Percentiles rank a stretch among this genome's conserved stretches.
Evolutionary conservation across 2,113 vertebrate genomes (phyloP).

Genomic region (Regulus satrapa): DNA sequence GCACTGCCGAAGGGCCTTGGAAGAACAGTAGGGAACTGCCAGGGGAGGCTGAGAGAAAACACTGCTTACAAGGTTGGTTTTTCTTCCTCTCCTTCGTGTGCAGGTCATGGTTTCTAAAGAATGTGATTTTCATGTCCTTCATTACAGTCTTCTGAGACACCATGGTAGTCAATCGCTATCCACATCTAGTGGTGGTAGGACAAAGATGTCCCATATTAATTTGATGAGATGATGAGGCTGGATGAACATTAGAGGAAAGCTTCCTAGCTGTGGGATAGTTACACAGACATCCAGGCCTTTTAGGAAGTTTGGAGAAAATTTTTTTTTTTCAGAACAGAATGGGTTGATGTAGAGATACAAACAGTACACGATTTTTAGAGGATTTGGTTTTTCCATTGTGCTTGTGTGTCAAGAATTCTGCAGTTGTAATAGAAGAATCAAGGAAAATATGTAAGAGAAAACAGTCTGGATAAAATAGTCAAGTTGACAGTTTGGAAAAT

Average conservation of each 20-base stretch:
- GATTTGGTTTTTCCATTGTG: background rate
- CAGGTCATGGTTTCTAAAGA: background rate
- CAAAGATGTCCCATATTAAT: background rate
- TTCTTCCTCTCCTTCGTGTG: background rate
- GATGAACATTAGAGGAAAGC: background rate
- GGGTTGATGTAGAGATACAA: background rate
- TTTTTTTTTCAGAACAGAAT: background rate
- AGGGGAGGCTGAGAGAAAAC: background rate
- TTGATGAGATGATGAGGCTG: background rate
- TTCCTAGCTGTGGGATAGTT: background rate
- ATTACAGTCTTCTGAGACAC: background rate
- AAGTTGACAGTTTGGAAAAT: background rate
- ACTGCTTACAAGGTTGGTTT: too few relatives aligned
- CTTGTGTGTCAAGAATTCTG: background rate
- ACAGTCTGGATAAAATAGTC: background rate
- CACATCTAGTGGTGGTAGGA: background rate
- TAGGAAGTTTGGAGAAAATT: background rate
- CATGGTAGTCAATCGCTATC: background rate
- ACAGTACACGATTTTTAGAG: background rate
- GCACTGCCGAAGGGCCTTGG: background rate
- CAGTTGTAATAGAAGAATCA: background rate
- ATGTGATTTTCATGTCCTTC: background rate
- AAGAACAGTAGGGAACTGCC: background rate
- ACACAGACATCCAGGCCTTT: background rate
- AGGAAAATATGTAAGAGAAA: background rate